Percentiles rank a stretch among this genome's conserved stretches.
Evolutionary conservation across 2,888 invertebrate genomes (phyloP).

Genomic region (Lepetodrilus schrolli): DNA sequence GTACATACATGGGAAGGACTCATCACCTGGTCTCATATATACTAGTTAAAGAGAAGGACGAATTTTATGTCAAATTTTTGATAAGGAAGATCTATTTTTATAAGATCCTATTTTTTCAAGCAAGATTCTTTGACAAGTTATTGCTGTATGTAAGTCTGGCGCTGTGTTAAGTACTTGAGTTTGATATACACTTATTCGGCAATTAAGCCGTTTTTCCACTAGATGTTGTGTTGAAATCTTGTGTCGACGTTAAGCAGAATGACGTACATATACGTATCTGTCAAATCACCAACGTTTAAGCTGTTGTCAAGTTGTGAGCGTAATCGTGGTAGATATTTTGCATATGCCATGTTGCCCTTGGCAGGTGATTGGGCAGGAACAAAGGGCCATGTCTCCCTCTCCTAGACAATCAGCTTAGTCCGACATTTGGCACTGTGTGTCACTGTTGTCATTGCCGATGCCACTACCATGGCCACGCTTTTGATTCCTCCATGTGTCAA

Average conservation of each 20-base stretch:
- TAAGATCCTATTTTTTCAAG: conserved; percentile 36
- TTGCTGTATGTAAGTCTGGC: not conserved
- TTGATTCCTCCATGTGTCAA: conserved; percentile 5
- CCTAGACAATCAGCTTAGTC: conserved; percentile 16
- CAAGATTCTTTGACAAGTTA: conserved; percentile 30
- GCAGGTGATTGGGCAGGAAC: not conserved
- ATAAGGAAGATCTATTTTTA: conserved; percentile 35
- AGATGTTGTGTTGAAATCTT: conserved; percentile 27
- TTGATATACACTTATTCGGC: conserved; percentile 19
- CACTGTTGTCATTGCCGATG: not conserved
- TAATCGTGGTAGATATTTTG: conserved; percentile 10
- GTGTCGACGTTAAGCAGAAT: not conserved
- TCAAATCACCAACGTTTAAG: conserved; percentile 17
- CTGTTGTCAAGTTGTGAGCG: conserved; percentile 21
- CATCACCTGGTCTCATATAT: conserved; percentile 27
- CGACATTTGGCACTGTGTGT: not conserved
- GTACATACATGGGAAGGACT: conserved; percentile 26
- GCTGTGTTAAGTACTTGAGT: conserved; percentile 3
- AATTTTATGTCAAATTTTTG: conserved; percentile 33
- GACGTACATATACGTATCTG: not conserved
- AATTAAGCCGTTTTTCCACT: conserved; percentile 12
- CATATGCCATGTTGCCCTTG: not conserved
- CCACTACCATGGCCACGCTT: not conserved
- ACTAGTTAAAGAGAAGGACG: not conserved
- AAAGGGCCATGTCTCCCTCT: not conserved